Evolutionary conservation across 2,797 vertebrate genomes (phyloP), one percentile per base, ranked within the genome.

Genomic region (Steatocranus sp.): DNA sequence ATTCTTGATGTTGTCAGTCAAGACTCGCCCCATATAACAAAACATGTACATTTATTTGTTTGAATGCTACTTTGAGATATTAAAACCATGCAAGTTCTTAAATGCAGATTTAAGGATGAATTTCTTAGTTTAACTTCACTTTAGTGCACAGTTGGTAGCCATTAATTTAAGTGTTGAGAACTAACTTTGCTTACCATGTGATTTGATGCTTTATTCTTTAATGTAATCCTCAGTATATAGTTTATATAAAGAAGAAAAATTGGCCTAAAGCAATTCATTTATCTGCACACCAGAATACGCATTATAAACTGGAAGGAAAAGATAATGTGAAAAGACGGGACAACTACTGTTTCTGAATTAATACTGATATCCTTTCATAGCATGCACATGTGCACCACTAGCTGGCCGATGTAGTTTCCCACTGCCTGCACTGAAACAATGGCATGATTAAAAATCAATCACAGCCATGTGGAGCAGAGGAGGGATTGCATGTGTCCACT

Each of bases 371-470:
- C 80, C 84, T 76, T 88, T 81, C 46, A 86, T 76, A 75, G 80
- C 81, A 48, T 20, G 23, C 85, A 87, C 54, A 81, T 90, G 75
- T 23, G 58, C 75, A 70, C 11, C 77, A 87, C 75, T 84, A 36
- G 82, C 77, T 83, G 76, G 84, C 80, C 23, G 61, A 85, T 79
- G 89, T 75, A 82, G 75, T 85, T 78, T 92, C 78, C 82, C 80
- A 75, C 51, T 86, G 78, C 20, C 85, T 58, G 74, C 75, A 66
- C 86, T 85, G 66, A 51, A 81, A 87, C 80, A 84, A 79, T 75
- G 53, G 76, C 79, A 70, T 86, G 84, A 93, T 91, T 91, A 92
- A 92, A 93, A 94, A 93, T 94, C 90, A 88, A 92, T 95, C 88
- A 91, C 27, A 87, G 76, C 56, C 56, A 68, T 7, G 48, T 70